A percentile compares a stretch with the other conserved stretches of the same genome.
Evolutionary conservation across 2,113 vertebrate genomes (phyloP).

Genomic region (Terrapene triunguis): DNA sequence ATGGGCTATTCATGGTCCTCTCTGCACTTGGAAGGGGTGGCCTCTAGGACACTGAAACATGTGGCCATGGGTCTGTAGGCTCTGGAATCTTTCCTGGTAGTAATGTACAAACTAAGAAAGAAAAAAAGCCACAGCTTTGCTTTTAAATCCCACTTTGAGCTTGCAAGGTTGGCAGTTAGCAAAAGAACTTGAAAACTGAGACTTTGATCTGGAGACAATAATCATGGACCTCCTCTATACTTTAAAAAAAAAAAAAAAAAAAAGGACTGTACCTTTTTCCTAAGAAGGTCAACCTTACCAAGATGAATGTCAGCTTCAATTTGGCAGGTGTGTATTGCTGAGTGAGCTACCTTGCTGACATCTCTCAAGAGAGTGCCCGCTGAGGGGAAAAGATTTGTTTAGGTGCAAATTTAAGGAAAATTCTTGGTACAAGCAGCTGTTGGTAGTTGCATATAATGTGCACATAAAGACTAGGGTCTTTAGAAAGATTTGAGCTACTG

Average conservation of each 20-base stretch:
- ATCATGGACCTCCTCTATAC: not conserved
- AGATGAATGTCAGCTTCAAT: not conserved
- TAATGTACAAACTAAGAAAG: constrained; percentile 7
- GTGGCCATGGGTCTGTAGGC: not conserved
- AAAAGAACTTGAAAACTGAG: constrained; percentile 16
- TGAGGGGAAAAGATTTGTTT: not conserved
- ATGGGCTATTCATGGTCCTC: constrained; percentile 1
- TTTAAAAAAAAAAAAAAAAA: not conserved
- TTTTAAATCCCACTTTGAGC: constrained; percentile 8
- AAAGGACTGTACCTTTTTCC: too few relatives aligned
- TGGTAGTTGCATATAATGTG: not conserved
- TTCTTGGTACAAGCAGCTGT: not conserved
- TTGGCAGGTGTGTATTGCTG: constrained; percentile 24
- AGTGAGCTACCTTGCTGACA: not conserved
- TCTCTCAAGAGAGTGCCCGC: not conserved
- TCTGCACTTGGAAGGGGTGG: not conserved
- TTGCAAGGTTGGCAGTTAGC: not conserved
- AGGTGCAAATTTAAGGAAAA: not conserved
- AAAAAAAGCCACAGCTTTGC: not conserved
- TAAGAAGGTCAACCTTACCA: not conserved
- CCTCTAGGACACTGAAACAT: constrained; percentile 31
- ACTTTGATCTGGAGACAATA: not conserved
- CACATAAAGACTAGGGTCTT: not conserved
- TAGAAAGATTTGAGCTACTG: not conserved
- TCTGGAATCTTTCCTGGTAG: constrained; percentile 25